phyloP scores from a whole-genome alignment of 2,888 invertebrate species.

The Lordiphosa andalusiaca region DNA sequence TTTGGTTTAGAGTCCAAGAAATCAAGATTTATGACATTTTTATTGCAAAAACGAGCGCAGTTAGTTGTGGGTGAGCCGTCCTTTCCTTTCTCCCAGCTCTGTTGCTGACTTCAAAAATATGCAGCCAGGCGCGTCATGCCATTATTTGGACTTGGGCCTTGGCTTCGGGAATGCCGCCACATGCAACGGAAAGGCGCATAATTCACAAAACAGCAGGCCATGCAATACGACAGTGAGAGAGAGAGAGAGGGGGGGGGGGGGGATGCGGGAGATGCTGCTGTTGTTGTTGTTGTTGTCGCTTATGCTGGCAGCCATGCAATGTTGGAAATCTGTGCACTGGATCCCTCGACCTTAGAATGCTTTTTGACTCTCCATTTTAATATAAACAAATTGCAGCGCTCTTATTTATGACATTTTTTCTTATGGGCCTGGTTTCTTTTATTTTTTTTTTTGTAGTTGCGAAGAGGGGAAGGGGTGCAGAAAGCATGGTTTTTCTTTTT shows the following conservation, averaged over 20 bases:
- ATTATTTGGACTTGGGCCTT: conserved; percentile 52
- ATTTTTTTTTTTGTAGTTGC: not conserved
- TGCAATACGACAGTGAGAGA: conserved; percentile 11
- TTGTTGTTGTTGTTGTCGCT: conserved; percentile 20
- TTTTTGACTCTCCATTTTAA: conserved; percentile 67
- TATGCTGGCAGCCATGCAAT: conserved; percentile 49
- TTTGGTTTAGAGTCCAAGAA: conserved; percentile 64
- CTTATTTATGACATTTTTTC: conserved; percentile 67
- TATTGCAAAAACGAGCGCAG: conserved; percentile 68
- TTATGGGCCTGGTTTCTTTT: conserved; percentile 7
- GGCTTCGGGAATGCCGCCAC: conserved; percentile 53
- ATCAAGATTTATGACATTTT: conserved; percentile 76
- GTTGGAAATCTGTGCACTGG: conserved; percentile 45
- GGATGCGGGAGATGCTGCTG: no score
- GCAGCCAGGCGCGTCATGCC: conserved; percentile 62
- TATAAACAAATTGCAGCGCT: conserved; percentile 75
- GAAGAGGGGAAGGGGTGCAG: no score
- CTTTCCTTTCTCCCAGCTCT: conserved; percentile 1
- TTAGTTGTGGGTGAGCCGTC: conserved; percentile 47
- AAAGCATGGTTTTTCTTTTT: not conserved
- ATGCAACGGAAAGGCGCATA: conserved; percentile 72
- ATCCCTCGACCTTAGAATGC: conserved; percentile 37
- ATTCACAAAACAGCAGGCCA: conserved; percentile 68
- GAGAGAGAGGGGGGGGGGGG: not conserved
- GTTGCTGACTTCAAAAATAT: conserved; percentile 62